Percentiles rank a stretch among this genome's conserved stretches.
Conservation (phyloP, 2,113 vertebrate species). For the Megalops atlanticus region DNA sequence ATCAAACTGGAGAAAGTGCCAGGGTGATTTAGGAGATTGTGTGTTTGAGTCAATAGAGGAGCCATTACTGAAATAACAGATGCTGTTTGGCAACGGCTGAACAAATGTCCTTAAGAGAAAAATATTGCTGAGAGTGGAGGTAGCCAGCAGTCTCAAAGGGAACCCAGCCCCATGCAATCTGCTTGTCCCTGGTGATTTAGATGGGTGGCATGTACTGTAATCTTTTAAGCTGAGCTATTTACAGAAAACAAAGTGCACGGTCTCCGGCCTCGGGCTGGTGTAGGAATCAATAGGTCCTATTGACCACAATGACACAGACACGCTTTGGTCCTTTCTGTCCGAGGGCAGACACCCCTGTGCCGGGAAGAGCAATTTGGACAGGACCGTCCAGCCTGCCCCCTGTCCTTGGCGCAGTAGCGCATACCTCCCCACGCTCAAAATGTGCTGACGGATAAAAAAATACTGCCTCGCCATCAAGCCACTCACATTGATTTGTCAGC, state of each 20-base stretch:
- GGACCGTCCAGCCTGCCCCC: background rate
- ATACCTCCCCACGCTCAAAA: background rate
- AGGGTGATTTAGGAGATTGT: conserved; percentile 12
- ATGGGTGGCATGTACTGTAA: background rate
- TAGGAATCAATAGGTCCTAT: background rate
- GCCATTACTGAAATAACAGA: background rate
- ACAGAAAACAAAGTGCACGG: background rate
- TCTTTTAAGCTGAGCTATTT: background rate
- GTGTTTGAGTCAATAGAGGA: background rate
- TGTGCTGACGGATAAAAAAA: no score
- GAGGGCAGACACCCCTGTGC: background rate
- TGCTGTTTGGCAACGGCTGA: background rate
- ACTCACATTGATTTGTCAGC: no score
- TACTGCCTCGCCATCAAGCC: no score
- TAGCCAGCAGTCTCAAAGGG: background rate
- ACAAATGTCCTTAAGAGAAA: background rate
- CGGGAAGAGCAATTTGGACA: background rate
- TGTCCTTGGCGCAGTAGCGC: background rate
- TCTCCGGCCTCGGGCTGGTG: background rate
- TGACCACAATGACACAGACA: background rate
- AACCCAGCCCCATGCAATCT: background rate
- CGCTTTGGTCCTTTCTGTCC: background rate
- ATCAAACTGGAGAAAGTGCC: background rate
- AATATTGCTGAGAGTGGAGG: background rate
- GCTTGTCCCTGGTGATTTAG: background rate